Percentiles rank a stretch among this genome's conserved stretches.
These are phyloP conservation scores for Pogonophryne albipinna DNA, from an alignment of 2,797 vertebrate species.

Conservation along the genomic window DNA sequence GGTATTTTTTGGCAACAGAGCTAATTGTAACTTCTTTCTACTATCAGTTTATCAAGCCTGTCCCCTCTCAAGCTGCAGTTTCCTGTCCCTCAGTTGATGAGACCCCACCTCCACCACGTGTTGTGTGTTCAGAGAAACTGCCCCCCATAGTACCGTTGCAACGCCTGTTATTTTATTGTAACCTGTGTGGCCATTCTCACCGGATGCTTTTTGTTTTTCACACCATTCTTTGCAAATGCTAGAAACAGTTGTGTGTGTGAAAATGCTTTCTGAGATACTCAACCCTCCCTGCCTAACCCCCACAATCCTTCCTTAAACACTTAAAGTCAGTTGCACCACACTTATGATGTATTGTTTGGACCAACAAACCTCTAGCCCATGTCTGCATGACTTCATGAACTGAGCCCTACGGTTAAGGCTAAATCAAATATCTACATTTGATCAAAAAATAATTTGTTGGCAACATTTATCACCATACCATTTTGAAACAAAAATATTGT, in stretches of 20 bases:
- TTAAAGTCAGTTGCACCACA: neutral
- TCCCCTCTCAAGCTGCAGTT: neutral
- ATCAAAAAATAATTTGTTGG: too few species aligned
- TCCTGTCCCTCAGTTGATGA: neutral
- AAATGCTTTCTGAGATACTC: too few species aligned
- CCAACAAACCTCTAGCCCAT: neutral
- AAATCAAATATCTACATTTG: too few species aligned
- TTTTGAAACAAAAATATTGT: too few species aligned
- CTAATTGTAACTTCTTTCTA: neutral
- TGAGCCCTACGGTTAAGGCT: rapidly evolving
- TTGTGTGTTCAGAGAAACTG: neutral
- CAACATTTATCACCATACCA: too few species aligned
- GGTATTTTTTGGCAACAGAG: neutral
- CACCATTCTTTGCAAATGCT: too few species aligned
- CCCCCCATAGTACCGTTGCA: neutral
- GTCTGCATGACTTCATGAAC: neutral
- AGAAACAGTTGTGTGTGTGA: too few species aligned
- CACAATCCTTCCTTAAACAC: neutral
- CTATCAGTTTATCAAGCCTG: neutral
- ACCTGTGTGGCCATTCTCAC: neutral
- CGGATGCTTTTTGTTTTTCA: neutral
- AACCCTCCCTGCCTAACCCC: too few species aligned
- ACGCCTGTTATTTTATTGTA: too few species aligned
- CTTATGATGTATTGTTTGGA: neutral
- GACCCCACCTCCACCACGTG: too few species aligned